Base-by-base conservation (phyloP, 2,113 vertebrate genomes). In the Sakesphorus luctuosus region DNA sequence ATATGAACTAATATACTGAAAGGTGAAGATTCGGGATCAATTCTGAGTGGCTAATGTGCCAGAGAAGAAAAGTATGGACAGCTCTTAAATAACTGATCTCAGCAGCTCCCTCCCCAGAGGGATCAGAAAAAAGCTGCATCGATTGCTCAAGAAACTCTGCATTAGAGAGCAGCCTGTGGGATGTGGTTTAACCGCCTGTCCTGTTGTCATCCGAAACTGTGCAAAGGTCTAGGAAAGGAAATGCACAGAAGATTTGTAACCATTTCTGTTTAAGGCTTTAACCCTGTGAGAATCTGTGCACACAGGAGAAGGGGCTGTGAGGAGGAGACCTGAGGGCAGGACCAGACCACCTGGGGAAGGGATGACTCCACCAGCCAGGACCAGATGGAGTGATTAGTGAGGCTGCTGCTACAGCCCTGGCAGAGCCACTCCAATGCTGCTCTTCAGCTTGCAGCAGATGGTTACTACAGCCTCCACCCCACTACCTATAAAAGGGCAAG, bases 11-110 rank as follows among this genome's bases (percentile, higher is more conserved):
- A 46, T 29, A 19, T 3, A 23, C 47, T n/a, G 9, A 20, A 66
- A 73, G 23, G 15, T 55, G 23, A 26, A 75, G 79, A 87, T 33
- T 8, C 16, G 74, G 38, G 16, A 87, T 56, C 24, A 62, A 13
- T 28, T 85, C 49, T 9, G 9, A 59, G 20, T 3, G 9, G 40
- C 23, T 78, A 66, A 71, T 0, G 0, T 55, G 43, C 25, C 61
- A 89, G 33, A 77, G 68, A 77, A 58, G 71, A 61, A 74, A 83
- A 71, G 18, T 11, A 17, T 7, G 20, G 67, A 25, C 7, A 49
- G 38, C 18, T 36, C 29, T 77, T 26, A 58, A 53, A 18, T 28
- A 29, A 9, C 26, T 47, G 49, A 38, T 36, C 9, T 77, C n/a
- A 62, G 23, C 9, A 53, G 36, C 55, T 89, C 20, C 59, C 67